Conservation (phyloP, 1,140 invertebrate genomes). For the Cardiocondyla obscurior region DNA sequence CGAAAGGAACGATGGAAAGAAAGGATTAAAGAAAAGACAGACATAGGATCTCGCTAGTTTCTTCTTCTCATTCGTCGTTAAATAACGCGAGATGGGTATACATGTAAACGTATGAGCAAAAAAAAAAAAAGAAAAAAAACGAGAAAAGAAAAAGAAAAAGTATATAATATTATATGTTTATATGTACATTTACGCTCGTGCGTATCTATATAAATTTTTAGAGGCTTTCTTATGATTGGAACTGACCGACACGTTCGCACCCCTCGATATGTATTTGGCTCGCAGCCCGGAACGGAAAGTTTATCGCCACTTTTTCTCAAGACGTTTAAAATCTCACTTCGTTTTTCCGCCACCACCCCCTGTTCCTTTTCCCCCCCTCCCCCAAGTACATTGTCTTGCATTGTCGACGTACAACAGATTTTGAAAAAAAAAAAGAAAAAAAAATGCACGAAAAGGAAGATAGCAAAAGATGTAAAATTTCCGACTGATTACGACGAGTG, state of each 20-base stretch:
- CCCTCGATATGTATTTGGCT: conserved; percentile 60
- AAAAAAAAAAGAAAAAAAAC: too few species aligned
- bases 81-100: conserved; percentile 54
- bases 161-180: not conserved
- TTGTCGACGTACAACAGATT: conserved; percentile 70
- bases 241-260: conserved; percentile 65
- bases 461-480: conserved; percentile 63
- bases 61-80: conserved; percentile 28
- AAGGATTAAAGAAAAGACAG: not conserved
- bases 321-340: conserved; percentile 68
- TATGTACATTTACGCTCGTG: conserved; percentile 11
- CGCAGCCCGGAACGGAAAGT: conserved; percentile 40
- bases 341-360: conserved; percentile 69
- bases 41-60: conserved; percentile 51
- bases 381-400: conserved; percentile 55
- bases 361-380: not conserved
- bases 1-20: not conserved
- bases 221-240: conserved; percentile 70
- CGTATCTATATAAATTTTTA: conserved; percentile 34
- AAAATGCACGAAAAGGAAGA: too few species aligned
- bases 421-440: not conserved
- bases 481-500: conserved; percentile 65
- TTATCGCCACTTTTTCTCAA: conserved; percentile 56
- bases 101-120: conserved; percentile 18
- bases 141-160: too few species aligned